Evolutionary conservation across 1,140 invertebrate species (phyloP).

Genomic region (Lordiphosa mommai): DNA sequence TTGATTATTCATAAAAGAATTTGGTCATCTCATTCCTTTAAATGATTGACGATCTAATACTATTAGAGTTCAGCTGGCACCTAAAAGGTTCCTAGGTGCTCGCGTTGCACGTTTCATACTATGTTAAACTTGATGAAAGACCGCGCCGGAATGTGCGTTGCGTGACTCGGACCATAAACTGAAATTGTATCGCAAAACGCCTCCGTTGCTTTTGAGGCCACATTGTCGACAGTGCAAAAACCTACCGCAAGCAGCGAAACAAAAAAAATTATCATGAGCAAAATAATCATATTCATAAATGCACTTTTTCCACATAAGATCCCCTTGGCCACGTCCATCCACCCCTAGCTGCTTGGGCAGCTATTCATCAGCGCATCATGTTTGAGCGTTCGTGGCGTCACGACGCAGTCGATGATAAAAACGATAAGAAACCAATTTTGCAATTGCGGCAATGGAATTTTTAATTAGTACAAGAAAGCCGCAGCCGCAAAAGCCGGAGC

Average conservation of each 20-base stretch:
- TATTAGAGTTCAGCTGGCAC: too few relatives aligned
- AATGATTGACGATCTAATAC: too few relatives aligned
- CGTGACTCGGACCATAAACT: constrained; percentile 69
- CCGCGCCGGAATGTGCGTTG: constrained; percentile 42
- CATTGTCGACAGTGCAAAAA: constrained; percentile 51
- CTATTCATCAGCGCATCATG: constrained; percentile 78
- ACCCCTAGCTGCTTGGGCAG: constrained; percentile 43
- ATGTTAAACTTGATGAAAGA: constrained; percentile 23
- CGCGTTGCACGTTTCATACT: too few relatives aligned
- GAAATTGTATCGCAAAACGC: constrained; percentile 73
- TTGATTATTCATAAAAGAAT: too few relatives aligned
- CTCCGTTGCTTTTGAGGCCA: constrained; percentile 63
- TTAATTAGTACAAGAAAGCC: constrained; percentile 66
- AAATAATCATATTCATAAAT: constrained; percentile 76
- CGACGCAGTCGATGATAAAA: constrained; percentile 61
- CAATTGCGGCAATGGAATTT: constrained; percentile 74
- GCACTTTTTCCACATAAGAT: constrained; percentile 43
- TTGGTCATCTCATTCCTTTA: too few relatives aligned
- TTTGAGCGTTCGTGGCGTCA: constrained; percentile 64
- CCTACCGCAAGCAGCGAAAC: constrained; percentile 23
- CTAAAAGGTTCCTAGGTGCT: too few relatives aligned
- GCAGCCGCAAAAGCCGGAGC: constrained; percentile 8
- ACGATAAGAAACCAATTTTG: constrained; percentile 78
- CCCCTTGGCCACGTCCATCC: background rate
- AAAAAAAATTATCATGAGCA: constrained; percentile 63